These are phyloP conservation scores for Polyploca ridens DNA, from an alignment of 2,888 invertebrate genomes.

Conservation along the genomic window DNA sequence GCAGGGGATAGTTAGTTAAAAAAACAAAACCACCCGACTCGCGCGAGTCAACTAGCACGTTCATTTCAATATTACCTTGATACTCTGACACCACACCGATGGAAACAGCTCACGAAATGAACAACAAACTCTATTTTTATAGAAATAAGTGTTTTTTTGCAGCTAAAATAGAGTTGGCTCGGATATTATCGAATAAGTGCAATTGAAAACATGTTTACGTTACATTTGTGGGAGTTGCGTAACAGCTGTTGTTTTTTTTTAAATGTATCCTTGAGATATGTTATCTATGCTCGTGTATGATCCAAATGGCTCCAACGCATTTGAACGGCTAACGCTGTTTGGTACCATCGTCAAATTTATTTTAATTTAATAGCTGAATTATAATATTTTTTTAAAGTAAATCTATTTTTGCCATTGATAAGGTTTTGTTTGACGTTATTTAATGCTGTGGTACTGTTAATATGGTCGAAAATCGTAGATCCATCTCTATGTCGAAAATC, in stretches of 20 bases:
- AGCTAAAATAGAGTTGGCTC: not conserved
- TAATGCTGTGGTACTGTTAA: no score
- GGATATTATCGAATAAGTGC: constrained; percentile 19
- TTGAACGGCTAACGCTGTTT: constrained; percentile 25
- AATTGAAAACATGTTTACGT: constrained; percentile 57
- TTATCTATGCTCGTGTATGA: constrained; percentile 40
- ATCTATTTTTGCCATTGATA: no score
- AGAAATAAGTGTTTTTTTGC: not conserved
- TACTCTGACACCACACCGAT: not conserved
- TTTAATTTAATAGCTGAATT: no score
- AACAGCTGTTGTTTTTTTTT: constrained; percentile 41
- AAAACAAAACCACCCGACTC: not conserved
- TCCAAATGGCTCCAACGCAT: constrained; percentile 13
- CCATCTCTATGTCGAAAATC: no score
- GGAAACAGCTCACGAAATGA: not conserved
- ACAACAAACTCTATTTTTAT: constrained; percentile 12
- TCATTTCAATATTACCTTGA: constrained; percentile 10
- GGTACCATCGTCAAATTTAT: constrained; percentile 6
- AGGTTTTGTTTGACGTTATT: no score
- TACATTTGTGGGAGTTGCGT: constrained; percentile 38
- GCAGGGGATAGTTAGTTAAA: no score
- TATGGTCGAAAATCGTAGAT: no score
- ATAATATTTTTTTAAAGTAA: no score
- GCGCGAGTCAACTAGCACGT: not conserved
- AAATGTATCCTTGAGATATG: constrained; percentile 62